phyloP scores from a whole-genome alignment of 2,888 invertebrate genomes.

The Tortricodes alternella region DNA sequence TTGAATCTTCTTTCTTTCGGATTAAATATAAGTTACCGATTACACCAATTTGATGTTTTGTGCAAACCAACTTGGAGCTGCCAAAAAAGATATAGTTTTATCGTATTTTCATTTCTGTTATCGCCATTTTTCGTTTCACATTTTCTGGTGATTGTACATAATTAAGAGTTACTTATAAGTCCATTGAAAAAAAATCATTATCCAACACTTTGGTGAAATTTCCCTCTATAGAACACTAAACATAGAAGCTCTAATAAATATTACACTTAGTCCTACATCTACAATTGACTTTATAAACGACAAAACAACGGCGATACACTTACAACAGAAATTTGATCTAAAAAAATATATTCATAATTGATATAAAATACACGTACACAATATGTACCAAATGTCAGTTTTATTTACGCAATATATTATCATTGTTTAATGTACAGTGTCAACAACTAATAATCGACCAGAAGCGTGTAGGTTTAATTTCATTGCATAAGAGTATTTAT shows the following conservation, averaged over 20 bases:
- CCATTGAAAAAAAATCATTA: not conserved
- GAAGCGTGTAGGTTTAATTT: constrained; percentile 1
- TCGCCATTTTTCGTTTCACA: too few relatives aligned
- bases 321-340: constrained; percentile 48
- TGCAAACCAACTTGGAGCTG: too few relatives aligned
- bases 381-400: constrained; percentile 11
- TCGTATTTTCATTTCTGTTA: too few relatives aligned
- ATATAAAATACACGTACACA: not conserved
- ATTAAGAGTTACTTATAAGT: too few relatives aligned
- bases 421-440: constrained; percentile 9
- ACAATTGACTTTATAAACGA: constrained; percentile 43
- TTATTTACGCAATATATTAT: not conserved
- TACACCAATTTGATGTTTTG: too few relatives aligned
- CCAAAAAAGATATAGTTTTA: too few relatives aligned
- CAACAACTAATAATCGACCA: not conserved
- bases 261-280: constrained; percentile 36
- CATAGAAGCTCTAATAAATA: constrained; percentile 35
- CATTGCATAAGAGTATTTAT: constrained; percentile 19
- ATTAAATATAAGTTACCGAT: too few relatives aligned
- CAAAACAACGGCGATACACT: constrained; percentile 44
- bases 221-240: constrained; percentile 14
- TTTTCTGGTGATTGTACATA: too few relatives aligned
- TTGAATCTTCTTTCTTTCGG: too few relatives aligned
- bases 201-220: not conserved
- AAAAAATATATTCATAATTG: constrained; percentile 34